Evolutionary conservation across 2,888 invertebrate species (phyloP).

Genomic region (Hedya salicella): DNA sequence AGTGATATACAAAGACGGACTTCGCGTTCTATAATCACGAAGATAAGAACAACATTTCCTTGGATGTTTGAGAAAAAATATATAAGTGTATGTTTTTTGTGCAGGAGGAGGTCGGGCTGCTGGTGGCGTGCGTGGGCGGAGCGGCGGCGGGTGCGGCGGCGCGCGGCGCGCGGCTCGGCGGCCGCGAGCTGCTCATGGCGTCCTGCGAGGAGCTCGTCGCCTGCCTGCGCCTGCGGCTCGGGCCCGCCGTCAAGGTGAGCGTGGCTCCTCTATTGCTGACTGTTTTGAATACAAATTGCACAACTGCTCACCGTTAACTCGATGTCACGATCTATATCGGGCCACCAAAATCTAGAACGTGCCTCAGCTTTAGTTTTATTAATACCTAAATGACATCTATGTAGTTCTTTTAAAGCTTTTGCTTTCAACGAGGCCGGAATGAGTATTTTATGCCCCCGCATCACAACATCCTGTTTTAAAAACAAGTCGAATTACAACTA

Average conservation of each 20-base stretch:
- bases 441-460: constrained; percentile 12
- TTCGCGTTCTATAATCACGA: too few species aligned
- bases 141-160: constrained; percentile 63
- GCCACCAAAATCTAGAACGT: constrained; percentile 2
- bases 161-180: constrained; percentile 87
- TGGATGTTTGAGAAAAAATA: background rate
- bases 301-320: background rate
- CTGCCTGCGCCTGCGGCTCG: constrained; percentile 89
- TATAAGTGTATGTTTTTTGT: constrained; percentile 77
- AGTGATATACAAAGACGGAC: too few species aligned
- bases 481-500: constrained; percentile 7
- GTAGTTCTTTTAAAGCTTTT: background rate
- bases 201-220: constrained; percentile 90
- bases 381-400: constrained; percentile 10
- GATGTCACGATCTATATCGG: background rate
- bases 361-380: constrained; percentile 4
- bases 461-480: background rate
- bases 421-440: background rate
- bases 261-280: too few species aligned
- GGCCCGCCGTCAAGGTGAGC: constrained; percentile 90
- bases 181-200: constrained; percentile 90
- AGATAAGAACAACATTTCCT: too few species aligned
- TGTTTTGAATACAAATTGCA: background rate
- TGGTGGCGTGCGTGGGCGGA: constrained; percentile 67
- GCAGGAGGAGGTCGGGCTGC: constrained; percentile 68